A percentile compares a stretch with the other conserved stretches of the same genome.
Evolutionary conservation across 2,888 invertebrate genomes (phyloP).

Genomic region (Leptinotarsa peninsularis): DNA sequence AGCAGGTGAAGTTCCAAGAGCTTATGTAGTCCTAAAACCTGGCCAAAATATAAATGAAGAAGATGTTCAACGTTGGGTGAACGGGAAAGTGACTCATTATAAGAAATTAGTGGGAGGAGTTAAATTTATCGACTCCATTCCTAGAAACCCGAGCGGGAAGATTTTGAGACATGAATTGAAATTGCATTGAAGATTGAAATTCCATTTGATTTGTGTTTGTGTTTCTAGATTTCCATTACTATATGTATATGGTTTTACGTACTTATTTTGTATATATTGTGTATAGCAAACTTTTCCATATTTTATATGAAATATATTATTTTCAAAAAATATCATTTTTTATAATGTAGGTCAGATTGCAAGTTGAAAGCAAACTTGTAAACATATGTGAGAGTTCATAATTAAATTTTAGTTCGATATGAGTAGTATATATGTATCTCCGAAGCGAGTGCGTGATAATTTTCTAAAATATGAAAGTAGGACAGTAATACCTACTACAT

Average conservation of each 20-base stretch:
- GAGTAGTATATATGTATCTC: no score
- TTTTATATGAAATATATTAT: no score
- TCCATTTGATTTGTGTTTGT: neutral
- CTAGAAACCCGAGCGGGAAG: slow-evolving; percentile 82
- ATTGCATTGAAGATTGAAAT: slow-evolving; percentile 49
- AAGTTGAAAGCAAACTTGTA: no score
- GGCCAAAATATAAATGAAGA: slow-evolving; percentile 70
- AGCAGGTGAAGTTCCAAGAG: slow-evolving; percentile 81
- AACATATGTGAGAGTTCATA: no score
- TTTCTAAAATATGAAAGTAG: no score
- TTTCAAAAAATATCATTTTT: no score
- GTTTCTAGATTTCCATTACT: slow-evolving; percentile 8
- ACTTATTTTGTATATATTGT: slow-evolving; percentile 24
- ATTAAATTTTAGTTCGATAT: neutral
- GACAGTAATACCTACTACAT: no score
- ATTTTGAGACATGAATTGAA: slow-evolving; percentile 78
- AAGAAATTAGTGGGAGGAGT: slow-evolving; percentile 81
- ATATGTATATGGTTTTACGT: slow-evolving; percentile 3
- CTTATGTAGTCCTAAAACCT: slow-evolving; percentile 76
- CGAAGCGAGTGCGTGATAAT: no score
- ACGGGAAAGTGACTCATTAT: slow-evolving; percentile 77
- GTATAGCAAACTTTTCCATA: neutral
- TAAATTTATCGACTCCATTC: slow-evolving; percentile 76
- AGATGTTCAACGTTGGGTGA: slow-evolving; percentile 71
- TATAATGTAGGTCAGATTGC: no score